These are phyloP conservation scores for Heliconius charithonia DNA, from an alignment of 2,888 invertebrate species.

Conservation along the genomic window DNA sequence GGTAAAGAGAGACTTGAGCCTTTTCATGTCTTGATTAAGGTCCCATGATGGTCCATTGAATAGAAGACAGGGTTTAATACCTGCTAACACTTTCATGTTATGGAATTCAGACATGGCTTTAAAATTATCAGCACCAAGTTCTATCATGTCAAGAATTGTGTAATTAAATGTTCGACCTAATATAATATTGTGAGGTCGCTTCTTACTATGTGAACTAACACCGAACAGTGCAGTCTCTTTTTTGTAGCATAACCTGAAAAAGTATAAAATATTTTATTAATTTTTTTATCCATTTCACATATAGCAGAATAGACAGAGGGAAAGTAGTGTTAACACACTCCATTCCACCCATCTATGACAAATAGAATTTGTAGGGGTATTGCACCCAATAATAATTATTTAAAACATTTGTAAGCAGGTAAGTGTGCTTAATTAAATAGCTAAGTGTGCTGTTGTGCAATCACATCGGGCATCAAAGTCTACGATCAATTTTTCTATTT, in stretches of 20 bases:
- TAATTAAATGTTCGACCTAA: slow-evolving; percentile 95
- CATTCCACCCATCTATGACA: background rate
- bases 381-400: no score
- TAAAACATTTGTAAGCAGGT: no score
- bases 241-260: slow-evolving; percentile 87
- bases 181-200: slow-evolving; percentile 95
- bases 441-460: no score
- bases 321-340: background rate
- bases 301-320: background rate
- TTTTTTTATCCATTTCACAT: background rate
- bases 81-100: slow-evolving; percentile 89
- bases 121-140: slow-evolving; percentile 94
- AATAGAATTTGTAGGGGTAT: no score
- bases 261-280: background rate
- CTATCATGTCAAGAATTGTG: slow-evolving; percentile 97
- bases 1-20: slow-evolving; percentile 93
- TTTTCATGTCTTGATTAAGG: slow-evolving; percentile 89
- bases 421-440: no score
- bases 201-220: slow-evolving; percentile 96
- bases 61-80: slow-evolving; percentile 94
- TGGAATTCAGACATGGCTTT: slow-evolving; percentile 91
- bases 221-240: slow-evolving; percentile 95
- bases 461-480: no score
- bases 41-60: slow-evolving; percentile 97
- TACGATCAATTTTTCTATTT: no score